Percentiles rank a stretch among this genome's conserved stretches.
phyloP scores from a whole-genome alignment of 1,140 invertebrate species.

The Brachionus sp. region DNA sequence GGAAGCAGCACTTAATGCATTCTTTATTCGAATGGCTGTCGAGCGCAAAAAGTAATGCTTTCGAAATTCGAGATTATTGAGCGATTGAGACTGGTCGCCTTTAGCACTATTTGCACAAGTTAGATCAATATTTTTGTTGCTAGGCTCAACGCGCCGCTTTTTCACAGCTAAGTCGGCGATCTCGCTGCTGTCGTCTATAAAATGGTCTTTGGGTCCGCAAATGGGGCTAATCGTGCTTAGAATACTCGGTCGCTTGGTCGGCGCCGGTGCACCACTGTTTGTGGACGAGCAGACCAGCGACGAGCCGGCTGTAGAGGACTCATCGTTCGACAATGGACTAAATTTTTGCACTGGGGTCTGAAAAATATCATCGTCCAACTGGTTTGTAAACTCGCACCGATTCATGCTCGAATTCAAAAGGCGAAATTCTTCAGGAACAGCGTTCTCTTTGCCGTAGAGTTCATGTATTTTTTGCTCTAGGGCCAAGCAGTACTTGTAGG shows the following conservation, averaged over 20 bases:
- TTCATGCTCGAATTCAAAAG: background rate
- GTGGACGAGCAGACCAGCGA: background rate
- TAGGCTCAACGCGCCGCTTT: background rate
- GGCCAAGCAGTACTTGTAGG: background rate
- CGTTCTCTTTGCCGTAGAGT: background rate
- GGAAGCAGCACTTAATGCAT: background rate
- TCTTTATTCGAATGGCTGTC: conserved; percentile 8
- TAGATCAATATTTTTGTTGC: background rate
- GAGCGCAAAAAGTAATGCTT: conserved; percentile 33
- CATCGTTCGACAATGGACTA: background rate
- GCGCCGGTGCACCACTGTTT: background rate
- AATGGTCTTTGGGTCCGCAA: background rate
- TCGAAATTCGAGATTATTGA: conserved; percentile 1
- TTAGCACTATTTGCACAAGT: too few relatives aligned
- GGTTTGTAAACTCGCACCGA: background rate
- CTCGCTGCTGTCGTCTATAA: background rate
- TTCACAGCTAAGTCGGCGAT: background rate
- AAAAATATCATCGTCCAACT: background rate
- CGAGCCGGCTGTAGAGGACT: background rate
- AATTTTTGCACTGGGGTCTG: background rate
- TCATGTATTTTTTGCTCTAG: conserved; percentile 1
- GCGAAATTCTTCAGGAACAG: background rate
- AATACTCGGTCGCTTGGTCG: background rate
- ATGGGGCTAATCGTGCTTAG: conserved; percentile 5
- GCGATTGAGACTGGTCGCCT: background rate